These are phyloP conservation scores for Pipistrellus pipistrellus DNA, from an alignment of 2,797 vertebrate genomes.

Conservation along the genomic window DNA sequence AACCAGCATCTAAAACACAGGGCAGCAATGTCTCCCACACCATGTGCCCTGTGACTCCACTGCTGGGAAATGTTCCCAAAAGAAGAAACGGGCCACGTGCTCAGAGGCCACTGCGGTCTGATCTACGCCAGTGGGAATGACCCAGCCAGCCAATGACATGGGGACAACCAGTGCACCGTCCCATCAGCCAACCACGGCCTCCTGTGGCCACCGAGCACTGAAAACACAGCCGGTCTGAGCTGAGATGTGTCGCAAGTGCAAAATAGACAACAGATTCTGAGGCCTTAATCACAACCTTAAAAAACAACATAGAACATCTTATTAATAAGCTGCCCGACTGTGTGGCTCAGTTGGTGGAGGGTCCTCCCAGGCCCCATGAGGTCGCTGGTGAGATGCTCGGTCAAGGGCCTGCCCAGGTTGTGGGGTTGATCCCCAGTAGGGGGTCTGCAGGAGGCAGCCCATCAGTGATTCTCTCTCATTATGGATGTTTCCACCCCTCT, in stretches of 20 bases:
- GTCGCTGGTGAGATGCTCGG: too few species aligned
- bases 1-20: conserved; percentile 92
- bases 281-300: not conserved
- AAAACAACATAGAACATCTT: not conserved
- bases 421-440: too few species aligned
- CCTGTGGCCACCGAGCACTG: rapidly evolving
- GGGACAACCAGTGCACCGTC: rapidly evolving
- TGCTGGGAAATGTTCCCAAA: rapidly evolving
- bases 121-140: rapidly evolving
- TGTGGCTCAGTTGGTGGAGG: too few species aligned
- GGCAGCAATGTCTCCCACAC: not conserved
- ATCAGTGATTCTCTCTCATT: too few species aligned
- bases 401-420: too few species aligned
- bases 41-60: rapidly evolving
- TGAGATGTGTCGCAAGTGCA: rapidly evolving
- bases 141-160: rapidly evolving
- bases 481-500: too few species aligned
- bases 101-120: rapidly evolving
- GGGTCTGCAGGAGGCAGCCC: too few species aligned
- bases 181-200: rapidly evolving
- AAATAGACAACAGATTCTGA: not conserved
- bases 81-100: rapidly evolving
- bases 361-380: too few species aligned
- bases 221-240: rapidly evolving
- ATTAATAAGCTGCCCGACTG: not conserved